phyloP scores from a whole-genome alignment of 1,140 invertebrate genomes.

The Tribolium castaneum region DNA sequence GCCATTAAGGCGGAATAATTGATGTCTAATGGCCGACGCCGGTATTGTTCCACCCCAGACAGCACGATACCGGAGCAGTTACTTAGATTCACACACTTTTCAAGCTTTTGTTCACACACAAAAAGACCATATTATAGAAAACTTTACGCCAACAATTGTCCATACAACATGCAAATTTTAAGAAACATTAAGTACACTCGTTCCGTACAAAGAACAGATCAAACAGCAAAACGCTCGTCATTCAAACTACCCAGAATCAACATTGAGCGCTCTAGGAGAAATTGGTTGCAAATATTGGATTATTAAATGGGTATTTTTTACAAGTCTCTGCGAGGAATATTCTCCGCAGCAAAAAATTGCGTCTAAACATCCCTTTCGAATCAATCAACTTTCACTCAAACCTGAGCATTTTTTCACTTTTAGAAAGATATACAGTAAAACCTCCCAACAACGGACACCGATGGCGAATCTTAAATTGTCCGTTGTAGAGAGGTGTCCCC shows the following conservation, averaged over 20 bases:
- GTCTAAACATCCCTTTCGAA: too few relatives aligned
- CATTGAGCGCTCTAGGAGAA: neutral
- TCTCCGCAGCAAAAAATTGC: neutral
- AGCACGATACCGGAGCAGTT: neutral
- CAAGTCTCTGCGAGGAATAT: neutral
- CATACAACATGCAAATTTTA: neutral
- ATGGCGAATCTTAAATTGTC: too few relatives aligned
- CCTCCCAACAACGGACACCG: too few relatives aligned
- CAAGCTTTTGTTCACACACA: neutral
- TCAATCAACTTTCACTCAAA: too few relatives aligned
- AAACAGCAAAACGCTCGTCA: neutral
- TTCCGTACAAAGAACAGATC: too few relatives aligned
- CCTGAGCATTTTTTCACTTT: too few relatives aligned
- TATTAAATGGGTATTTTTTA: neutral
- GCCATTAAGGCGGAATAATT: constrained; percentile 37
- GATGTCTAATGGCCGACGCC: constrained; percentile 8
- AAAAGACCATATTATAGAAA: too few relatives aligned
- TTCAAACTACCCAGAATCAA: neutral
- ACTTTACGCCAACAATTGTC: too few relatives aligned
- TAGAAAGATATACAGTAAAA: too few relatives aligned
- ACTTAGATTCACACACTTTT: neutral
- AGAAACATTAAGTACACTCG: neutral
- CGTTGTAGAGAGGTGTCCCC: too few relatives aligned
- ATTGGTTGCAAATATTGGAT: neutral
- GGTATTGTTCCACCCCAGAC: neutral